Base-by-base conservation (phyloP, 2,888 invertebrate genomes). In the Lapara coniferarum region DNA sequence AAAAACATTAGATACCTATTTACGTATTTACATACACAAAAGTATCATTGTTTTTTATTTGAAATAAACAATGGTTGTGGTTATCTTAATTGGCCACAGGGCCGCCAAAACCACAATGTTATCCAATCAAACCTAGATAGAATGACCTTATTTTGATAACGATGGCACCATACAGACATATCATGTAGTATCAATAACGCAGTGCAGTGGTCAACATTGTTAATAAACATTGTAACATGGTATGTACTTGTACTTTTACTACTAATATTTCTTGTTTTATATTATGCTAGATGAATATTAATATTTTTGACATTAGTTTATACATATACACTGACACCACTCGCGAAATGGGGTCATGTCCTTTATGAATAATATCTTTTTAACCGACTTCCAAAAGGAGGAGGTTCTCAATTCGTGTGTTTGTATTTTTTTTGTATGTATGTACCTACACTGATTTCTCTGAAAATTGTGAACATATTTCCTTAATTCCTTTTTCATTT, bases 111-210 rank as follows among this genome's bases (percentile, higher is more conserved):
- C 13, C 19, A 63, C 46, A 19, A 49, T 49, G 7, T 13, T 55
- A 55, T 55, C 19, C 19, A 19, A 49, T 63, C 49, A n/a, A 19
- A 63, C 63, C 49, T 49, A 59, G 4, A 16, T 46, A 63, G 19
- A 46, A 44, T 63, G 46, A 19, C 63, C 19, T 63, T 12, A 46
- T 49, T 46, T 46, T 63, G 63, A 63, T 63, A 49, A 63, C 46
- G 63, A 63, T 49, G 46, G 13, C 49, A 19, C 16, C 13, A 63
- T 14, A 19, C 13, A 19, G n/a, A 59, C 10, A 57, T 19, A 49
- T 5, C 49, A 56, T 12, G 13, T 13, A 19, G 19, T 49, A 63
- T 49, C 6, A 12, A 16, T 46, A 13, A 10, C 3, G 6, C 63
- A 49, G 46, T 63, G 19, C 14, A 49, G 55, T 55, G 55, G 10